Evolutionary conservation across 2,888 invertebrate genomes (phyloP), one percentile per base, ranked within the genome.

Genomic region (Euspilapteryx auroguttella): DNA sequence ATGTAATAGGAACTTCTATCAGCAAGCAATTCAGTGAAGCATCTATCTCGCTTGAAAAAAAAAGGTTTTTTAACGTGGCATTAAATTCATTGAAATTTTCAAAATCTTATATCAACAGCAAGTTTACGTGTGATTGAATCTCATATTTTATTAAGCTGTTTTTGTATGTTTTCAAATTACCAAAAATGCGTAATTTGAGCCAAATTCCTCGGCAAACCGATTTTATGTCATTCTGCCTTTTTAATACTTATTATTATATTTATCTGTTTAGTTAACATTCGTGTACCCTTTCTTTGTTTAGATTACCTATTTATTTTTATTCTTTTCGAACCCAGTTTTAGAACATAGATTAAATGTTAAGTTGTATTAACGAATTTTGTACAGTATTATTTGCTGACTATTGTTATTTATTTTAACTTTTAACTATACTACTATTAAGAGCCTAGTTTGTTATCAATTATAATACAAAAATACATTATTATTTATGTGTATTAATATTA

Each of bases 311-410:
- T 17, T 17, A 7, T 24, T n/a, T 1, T 24, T 24, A n/a, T 25
- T 14, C 25, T 17, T 10, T 14, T 25, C 9, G 25, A 6, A 14
- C 11, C 14, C 17, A 9, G 14, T 17, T 17, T 11, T 25, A 15
- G 17, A 11, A 25, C 10, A 28, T 15, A 22, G 13, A 15, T 17
- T 13, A 36, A 45, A 43, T 49, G 48, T 68, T 69, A 69, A 66
- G 64, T 69, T 71, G 39, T 71, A 66, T 68, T 64, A 66, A 69
- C 59, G 50, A 51, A 57, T 56, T 29, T 45, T 63, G 75, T 76
- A 76, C 75, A 76, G 76, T 76, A 75, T 75, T 76, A 75, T 73
- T 75, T 73, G 66, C 69, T 69, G 62, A 58, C 49, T 66, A 65
- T 55, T 56, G 55, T 64, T 73, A 73, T 71, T 75, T 71, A 73